Evolutionary conservation across 2,113 vertebrate species (phyloP).

Genomic region (Ovibos moschatus): DNA sequence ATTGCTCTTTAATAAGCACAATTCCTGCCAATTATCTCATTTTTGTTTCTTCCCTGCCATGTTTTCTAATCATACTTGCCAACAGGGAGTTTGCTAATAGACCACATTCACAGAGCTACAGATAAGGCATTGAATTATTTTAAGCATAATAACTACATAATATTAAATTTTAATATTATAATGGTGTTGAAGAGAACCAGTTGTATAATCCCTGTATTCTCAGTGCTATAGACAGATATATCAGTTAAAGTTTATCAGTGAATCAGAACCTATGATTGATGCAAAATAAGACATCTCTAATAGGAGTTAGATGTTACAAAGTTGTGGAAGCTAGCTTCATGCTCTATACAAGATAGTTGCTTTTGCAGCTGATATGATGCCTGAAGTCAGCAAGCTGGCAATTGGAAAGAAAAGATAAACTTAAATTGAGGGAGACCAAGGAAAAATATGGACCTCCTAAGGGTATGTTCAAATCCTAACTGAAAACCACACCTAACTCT

Average conservation of each 20-base stretch:
- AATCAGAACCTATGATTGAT: background rate
- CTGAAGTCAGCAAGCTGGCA: background rate
- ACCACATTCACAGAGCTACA: background rate
- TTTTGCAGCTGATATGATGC: background rate
- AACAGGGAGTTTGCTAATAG: background rate
- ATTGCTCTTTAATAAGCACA: background rate
- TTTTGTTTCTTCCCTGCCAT: background rate
- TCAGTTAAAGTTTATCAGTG: background rate
- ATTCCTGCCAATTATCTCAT: background rate
- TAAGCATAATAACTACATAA: background rate
- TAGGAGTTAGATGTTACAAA: background rate
- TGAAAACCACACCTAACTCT: background rate
- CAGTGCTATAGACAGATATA: background rate
- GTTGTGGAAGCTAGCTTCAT: background rate
- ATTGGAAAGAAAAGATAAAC: background rate
- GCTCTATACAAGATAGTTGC: background rate
- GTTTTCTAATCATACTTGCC: background rate
- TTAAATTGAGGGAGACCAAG: background rate
- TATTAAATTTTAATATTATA: background rate
- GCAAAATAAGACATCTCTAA: background rate
- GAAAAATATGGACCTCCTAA: fast-evolving
- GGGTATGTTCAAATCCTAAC: background rate
- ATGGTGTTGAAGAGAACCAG: background rate
- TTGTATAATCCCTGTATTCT: background rate
- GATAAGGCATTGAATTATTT: background rate